A percentile compares a stretch with the other conserved stretches of the same genome.
Evolutionary conservation across 1,140 invertebrate genomes (phyloP).

Genomic region (Coelopa frigida): DNA sequence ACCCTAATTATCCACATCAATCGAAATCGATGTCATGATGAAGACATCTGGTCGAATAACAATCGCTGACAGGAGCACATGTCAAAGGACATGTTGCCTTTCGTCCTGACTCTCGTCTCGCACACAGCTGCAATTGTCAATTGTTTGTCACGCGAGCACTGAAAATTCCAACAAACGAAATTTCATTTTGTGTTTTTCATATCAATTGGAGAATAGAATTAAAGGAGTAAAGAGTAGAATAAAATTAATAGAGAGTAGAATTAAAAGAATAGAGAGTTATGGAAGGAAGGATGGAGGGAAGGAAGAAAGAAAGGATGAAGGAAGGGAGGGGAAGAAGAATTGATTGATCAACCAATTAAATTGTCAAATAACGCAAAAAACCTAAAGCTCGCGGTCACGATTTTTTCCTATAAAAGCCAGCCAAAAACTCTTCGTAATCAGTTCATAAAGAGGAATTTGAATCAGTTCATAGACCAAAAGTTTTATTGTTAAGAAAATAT

Average conservation of each 20-base stretch:
- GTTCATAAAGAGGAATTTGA: neutral
- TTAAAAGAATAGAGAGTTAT: neutral
- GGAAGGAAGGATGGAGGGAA: neutral
- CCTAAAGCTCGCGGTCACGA: no score
- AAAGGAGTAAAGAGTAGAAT: neutral
- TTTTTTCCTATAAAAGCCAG: no score
- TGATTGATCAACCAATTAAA: neutral
- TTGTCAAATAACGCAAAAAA: neutral
- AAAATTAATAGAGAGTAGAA: neutral
- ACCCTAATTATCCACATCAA: neutral
- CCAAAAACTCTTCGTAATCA: neutral
- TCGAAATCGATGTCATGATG: neutral
- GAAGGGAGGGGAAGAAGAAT: neutral
- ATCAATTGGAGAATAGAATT: no score
- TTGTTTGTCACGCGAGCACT: no score
- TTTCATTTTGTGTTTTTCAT: no score
- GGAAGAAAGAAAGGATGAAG: neutral
- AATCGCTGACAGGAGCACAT: conserved; percentile 6
- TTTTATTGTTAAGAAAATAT: conserved; percentile 15
- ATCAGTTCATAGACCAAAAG: neutral
- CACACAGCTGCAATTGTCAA: no score
- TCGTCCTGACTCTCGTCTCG: no score
- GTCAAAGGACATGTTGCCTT: neutral
- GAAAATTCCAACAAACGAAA: no score
- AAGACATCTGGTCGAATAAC: neutral